Evolutionary conservation across 2,888 invertebrate genomes (phyloP).

Genomic region (Oscheius sp.): DNA sequence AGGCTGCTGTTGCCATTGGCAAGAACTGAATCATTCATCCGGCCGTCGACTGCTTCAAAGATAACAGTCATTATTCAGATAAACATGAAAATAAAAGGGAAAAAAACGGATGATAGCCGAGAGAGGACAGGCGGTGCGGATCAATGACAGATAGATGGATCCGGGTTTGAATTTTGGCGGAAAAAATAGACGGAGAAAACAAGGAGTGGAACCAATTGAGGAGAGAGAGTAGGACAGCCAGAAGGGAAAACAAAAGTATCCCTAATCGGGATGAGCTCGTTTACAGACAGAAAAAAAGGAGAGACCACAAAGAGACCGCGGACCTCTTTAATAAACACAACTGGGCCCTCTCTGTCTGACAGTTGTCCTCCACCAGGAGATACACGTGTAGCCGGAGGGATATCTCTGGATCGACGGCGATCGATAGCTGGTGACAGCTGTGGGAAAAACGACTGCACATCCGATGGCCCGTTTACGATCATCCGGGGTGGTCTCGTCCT

Average conservation of each 20-base stretch:
- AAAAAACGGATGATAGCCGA: too few species aligned
- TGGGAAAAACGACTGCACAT: conserved; percentile 32
- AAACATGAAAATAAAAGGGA: too few species aligned
- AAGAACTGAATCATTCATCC: too few species aligned
- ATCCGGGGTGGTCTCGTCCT: conserved; percentile 9
- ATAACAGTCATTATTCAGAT: too few species aligned
- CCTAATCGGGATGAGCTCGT: too few species aligned
- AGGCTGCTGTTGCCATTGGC: too few species aligned
- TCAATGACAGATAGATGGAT: too few species aligned
- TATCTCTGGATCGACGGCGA: conserved; percentile 2
- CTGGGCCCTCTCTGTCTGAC: not conserved
- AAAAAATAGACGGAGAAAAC: not conserved
- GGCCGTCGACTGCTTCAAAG: too few species aligned
- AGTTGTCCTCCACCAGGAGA: conserved; percentile 12
- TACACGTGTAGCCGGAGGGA: conserved; percentile 24
- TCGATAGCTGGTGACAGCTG: conserved; percentile 35
- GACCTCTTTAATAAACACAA: conserved; percentile 25
- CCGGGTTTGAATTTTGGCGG: not conserved
- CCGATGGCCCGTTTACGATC: conserved; percentile 19
- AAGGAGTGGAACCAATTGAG: not conserved
- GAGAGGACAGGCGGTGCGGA: too few species aligned
- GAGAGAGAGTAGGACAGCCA: not conserved
- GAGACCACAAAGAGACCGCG: conserved; percentile 5
- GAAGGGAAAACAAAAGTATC: not conserved
- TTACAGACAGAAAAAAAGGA: not conserved